Conservation (phyloP, 2,113 vertebrate genomes). For the Grammomys surdaster region DNA sequence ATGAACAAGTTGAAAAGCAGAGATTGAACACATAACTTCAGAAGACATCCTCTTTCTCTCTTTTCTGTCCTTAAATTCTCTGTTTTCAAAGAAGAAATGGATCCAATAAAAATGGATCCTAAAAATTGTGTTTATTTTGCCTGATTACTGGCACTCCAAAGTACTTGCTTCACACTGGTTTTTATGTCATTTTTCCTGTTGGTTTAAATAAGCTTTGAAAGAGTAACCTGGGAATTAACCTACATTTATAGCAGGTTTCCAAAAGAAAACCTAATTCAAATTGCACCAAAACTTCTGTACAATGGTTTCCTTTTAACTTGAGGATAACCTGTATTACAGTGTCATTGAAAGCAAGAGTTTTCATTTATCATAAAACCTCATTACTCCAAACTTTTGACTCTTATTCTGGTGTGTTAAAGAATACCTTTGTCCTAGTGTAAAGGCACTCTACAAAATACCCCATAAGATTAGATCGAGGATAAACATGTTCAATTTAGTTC, state of each 20-base stretch:
- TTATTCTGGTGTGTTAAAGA: background rate
- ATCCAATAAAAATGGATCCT: background rate
- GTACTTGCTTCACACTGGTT: background rate
- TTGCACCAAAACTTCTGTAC: background rate
- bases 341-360: background rate
- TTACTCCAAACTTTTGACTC: conserved; percentile 16
- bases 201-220: conserved; percentile 50
- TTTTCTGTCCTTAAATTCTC: conserved; percentile 1
- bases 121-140: conserved; percentile 50
- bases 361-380: conserved; percentile 30
- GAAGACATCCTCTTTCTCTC: background rate
- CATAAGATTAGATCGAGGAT: background rate
- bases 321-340: background rate
- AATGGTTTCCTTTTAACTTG: conserved; percentile 17
- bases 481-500: conserved; percentile 32
- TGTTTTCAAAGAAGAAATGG: conserved; percentile 3
- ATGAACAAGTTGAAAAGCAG: background rate
- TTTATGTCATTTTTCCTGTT: background rate
- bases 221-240: background rate
- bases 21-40: background rate
- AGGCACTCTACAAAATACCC: background rate
- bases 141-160: conserved; percentile 27
- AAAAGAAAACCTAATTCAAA: conserved; percentile 14
- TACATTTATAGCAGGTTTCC: background rate
- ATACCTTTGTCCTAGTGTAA: background rate